phyloP scores from a whole-genome alignment of 1,140 invertebrate species.

The Trialeurodes vaporariorum region DNA sequence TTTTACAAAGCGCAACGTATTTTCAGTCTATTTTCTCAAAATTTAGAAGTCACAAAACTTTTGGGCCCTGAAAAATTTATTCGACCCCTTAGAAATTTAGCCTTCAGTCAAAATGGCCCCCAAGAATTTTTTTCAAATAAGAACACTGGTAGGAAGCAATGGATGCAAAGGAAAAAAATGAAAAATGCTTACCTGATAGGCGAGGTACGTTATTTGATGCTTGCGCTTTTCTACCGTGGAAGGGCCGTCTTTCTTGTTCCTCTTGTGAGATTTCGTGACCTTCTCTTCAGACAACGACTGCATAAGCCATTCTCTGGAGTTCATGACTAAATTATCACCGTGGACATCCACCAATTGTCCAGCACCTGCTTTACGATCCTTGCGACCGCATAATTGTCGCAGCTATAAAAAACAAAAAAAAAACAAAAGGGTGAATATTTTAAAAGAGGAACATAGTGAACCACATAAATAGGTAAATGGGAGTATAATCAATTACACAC shows the following conservation, averaged over 20 bases:
- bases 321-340: background rate
- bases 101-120: background rate
- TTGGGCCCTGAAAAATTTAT: background rate
- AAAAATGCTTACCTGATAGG: conserved; percentile 41
- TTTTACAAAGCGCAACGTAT: too few relatives aligned
- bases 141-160: background rate
- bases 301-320: background rate
- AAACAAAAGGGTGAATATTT: too few relatives aligned
- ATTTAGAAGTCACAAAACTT: too few relatives aligned
- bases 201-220: conserved; percentile 93
- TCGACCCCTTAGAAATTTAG: background rate
- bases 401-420: background rate
- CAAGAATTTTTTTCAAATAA: background rate
- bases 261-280: background rate
- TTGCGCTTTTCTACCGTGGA: conserved; percentile 62
- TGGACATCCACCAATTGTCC: background rate
- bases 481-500: too few relatives aligned
- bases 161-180: conserved; percentile 1
- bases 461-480: too few relatives aligned
- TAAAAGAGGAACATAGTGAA: too few relatives aligned
- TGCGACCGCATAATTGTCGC: background rate
- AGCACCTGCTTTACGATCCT: background rate
- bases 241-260: conserved; percentile 43
- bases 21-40: too few relatives aligned
- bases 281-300: background rate